Evolutionary conservation across 2,797 vertebrate genomes (phyloP).

Genomic region (Pelobates cultripes): DNA sequence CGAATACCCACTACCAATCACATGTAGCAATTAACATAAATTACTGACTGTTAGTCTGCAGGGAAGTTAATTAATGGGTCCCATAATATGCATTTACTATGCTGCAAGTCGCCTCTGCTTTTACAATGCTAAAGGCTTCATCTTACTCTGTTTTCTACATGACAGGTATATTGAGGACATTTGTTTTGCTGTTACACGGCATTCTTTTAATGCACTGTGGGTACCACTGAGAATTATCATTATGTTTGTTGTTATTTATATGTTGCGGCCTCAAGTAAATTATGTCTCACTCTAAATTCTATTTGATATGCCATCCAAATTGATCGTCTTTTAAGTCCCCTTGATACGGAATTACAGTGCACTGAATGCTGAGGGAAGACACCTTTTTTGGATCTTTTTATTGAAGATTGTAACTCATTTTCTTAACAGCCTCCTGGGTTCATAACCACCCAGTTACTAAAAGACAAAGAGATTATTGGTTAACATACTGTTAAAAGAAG

Average conservation of each 20-base stretch:
- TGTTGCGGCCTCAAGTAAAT: neutral
- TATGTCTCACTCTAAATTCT: neutral
- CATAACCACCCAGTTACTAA: no score
- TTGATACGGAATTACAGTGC: no score
- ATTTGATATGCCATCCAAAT: neutral
- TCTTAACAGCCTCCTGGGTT: no score
- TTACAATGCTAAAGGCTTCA: slow-evolving; percentile 50
- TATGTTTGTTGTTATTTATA: slow-evolving; percentile 19
- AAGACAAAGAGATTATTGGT: no score
- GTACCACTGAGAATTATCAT: slow-evolving; percentile 7
- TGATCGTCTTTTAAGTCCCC: neutral
- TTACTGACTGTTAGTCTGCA: slow-evolving; percentile 53
- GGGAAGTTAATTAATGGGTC: slow-evolving; percentile 56
- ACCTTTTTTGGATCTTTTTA: no score
- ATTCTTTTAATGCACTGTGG: slow-evolving; percentile 16
- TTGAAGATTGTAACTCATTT: no score
- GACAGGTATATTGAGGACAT: slow-evolving; percentile 44
- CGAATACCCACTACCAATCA: slow-evolving; percentile 48
- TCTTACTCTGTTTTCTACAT: slow-evolving; percentile 32
- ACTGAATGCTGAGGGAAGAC: no score
- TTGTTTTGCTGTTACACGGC: slow-evolving; percentile 24
- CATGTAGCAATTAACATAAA: slow-evolving; percentile 56
- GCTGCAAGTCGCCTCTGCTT: slow-evolving; percentile 32
- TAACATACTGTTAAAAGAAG: no score
- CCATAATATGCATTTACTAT: slow-evolving; percentile 54